Conservation (phyloP, 2,888 invertebrate genomes). For the Heteropelma amictum region DNA sequence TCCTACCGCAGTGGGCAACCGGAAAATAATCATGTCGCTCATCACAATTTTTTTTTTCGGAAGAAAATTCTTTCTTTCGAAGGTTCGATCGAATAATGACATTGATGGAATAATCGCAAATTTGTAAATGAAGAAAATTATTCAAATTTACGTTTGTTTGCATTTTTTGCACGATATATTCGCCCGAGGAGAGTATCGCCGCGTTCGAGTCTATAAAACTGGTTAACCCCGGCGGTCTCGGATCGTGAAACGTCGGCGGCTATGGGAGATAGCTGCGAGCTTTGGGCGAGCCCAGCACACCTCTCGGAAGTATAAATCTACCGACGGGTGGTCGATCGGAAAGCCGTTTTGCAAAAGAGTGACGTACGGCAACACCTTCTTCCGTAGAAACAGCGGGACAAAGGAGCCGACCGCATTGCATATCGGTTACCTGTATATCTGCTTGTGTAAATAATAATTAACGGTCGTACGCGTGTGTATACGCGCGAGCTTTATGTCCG, state of each 20-base stretch:
- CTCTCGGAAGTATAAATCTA: slow-evolving; percentile 62
- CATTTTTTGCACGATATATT: slow-evolving; percentile 12
- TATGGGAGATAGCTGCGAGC: slow-evolving; percentile 42
- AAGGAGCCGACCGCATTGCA: slow-evolving; percentile 42
- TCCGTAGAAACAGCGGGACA: slow-evolving; percentile 45
- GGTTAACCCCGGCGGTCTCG: slow-evolving; percentile 56
- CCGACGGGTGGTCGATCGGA: slow-evolving; percentile 57
- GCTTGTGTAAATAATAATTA: slow-evolving; percentile 51
- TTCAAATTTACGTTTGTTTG: not conserved
- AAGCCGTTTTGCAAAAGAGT: slow-evolving; percentile 53
- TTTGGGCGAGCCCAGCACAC: slow-evolving; percentile 20
- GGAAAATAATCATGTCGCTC: too few species aligned
- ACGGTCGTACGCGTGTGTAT: not conserved
- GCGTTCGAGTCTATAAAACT: slow-evolving; percentile 39
- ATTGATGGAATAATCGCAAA: too few species aligned
- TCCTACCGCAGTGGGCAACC: too few species aligned
- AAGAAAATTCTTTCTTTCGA: too few species aligned
- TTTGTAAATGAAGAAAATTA: too few species aligned
- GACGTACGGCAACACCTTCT: slow-evolving; percentile 61
- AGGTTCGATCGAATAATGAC: not conserved
- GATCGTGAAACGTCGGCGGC: slow-evolving; percentile 51
- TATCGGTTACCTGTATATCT: slow-evolving; percentile 40
- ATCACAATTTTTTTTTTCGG: too few species aligned
- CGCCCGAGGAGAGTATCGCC: slow-evolving; percentile 38
- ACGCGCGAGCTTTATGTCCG: too few species aligned